A percentile compares a stretch with the other conserved stretches of the same genome.
phyloP scores from a whole-genome alignment of 2,113 vertebrate genomes.

The Chloroceryle aenea region DNA sequence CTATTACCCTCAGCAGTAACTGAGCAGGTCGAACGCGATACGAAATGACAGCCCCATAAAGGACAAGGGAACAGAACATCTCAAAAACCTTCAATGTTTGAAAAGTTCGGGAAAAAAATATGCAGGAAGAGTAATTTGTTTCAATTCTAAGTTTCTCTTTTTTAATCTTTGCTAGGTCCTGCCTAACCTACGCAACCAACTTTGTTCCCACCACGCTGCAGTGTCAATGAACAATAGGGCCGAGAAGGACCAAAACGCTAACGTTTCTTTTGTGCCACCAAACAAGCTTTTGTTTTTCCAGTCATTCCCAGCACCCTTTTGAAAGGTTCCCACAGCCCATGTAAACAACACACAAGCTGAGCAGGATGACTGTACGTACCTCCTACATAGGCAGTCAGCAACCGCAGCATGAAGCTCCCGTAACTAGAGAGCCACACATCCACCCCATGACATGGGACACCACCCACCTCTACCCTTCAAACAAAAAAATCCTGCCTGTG shows the following conservation, averaged over 20 bases:
- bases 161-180: not conserved
- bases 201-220: slow-evolving; percentile 9
- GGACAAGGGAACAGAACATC: not conserved
- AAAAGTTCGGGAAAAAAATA: not conserved
- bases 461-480: not conserved
- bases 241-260: slow-evolving; percentile 32
- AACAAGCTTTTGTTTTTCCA: slow-evolving; percentile 61
- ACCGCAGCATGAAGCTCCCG: not conserved
- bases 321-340: slow-evolving; percentile 52
- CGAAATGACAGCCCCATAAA: not conserved
- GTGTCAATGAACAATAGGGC: slow-evolving; percentile 48
- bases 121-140: not conserved
- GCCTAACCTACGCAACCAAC: not conserved
- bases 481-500: not conserved
- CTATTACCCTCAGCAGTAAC: not conserved
- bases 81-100: not conserved
- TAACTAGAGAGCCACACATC: not conserved
- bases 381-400: slow-evolving; percentile 24
- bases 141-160: not conserved
- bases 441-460: not conserved
- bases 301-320: slow-evolving; percentile 39
- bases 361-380: slow-evolving; percentile 6
- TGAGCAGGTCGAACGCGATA: not conserved
- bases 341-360: slow-evolving; percentile 45
- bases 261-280: slow-evolving; percentile 58